Base-by-base conservation (phyloP, 2,888 invertebrate species). In the Metellina segmentata region DNA sequence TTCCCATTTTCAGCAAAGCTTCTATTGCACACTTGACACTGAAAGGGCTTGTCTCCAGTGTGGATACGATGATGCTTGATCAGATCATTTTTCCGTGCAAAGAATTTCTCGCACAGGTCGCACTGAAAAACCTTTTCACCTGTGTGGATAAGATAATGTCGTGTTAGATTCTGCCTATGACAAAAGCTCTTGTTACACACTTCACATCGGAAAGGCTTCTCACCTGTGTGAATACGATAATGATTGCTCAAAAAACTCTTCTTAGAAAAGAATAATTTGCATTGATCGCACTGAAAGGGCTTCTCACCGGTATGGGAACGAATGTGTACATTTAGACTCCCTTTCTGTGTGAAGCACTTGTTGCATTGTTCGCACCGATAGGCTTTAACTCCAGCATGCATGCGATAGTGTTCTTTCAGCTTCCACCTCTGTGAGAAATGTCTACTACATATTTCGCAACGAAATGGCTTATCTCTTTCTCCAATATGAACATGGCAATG, bases 221-320 rank as follows among this genome's bases (percentile, higher is more conserved):
- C 70, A 48, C 51, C 81, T 1, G 81, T 81, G 34, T 81, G 81
- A 70, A 70, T 81, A 6, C 69, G 69, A 20, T 48, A 70, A 81
- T 81, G 81, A 34, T n/a, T n/a, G n/a, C 19, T 20, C 9, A 81
- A n/a, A 70, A 48, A 49, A 16, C 70, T 51, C 49, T 81, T 81
- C 7, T 20, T 20, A 13, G 13, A 34, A 49, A 13, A 7, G 6
- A 49, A 49, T 16, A 6, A 7, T 13, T 75, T 49, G 16, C 6
- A 48, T 16, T 7, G 13, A 11, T 49, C 75, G 7, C 48, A 20
- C 1, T 49, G 34, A 16, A 34, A 16, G 7, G 75, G 7, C 16
- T 74, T 11, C 20, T 74, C 20, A 34, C 16, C 48, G 0, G 1
- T 48, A 11, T 74, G 48, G 13, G 34, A 20, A 34, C 19, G 74